Conservation (phyloP, 2,113 vertebrate genomes). For the Pteronura brasiliensis region DNA sequence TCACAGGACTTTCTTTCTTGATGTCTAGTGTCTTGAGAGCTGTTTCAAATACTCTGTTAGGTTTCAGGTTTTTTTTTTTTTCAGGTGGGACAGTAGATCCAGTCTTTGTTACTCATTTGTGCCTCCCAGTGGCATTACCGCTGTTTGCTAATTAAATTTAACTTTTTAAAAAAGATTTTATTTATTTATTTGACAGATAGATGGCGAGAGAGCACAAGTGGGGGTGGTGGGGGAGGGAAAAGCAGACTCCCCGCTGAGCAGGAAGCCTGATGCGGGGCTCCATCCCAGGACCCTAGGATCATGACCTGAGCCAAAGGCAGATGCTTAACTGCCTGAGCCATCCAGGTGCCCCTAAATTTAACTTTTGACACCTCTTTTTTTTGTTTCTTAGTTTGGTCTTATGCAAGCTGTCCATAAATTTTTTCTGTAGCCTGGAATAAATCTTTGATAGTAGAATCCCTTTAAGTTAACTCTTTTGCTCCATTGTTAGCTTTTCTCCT, state of each 20-base stretch:
- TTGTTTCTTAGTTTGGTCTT: not conserved
- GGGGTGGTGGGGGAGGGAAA: not conserved
- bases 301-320: not conserved
- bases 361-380: not conserved
- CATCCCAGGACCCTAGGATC: not conserved
- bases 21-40: not conserved
- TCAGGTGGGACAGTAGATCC: not conserved
- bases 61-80: not conserved
- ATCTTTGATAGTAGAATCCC: not conserved
- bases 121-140: not conserved
- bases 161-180: not conserved
- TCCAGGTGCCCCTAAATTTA: not conserved
- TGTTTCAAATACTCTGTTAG: not conserved
- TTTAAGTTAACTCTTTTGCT: not conserved
- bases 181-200: not conserved
- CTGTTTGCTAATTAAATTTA: not conserved
- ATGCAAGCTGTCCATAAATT: not conserved
- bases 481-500: not conserved
- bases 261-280: accelerated
- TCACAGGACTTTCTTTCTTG: not conserved
- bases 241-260: not conserved
- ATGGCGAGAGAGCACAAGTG: not conserved
- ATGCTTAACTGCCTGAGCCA: not conserved
- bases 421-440: not conserved
- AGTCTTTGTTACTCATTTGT: not conserved